Evolutionary conservation across 2,888 invertebrate species (phyloP), one percentile per base, ranked within the genome.

Genomic region (Volucella bombylans): DNA sequence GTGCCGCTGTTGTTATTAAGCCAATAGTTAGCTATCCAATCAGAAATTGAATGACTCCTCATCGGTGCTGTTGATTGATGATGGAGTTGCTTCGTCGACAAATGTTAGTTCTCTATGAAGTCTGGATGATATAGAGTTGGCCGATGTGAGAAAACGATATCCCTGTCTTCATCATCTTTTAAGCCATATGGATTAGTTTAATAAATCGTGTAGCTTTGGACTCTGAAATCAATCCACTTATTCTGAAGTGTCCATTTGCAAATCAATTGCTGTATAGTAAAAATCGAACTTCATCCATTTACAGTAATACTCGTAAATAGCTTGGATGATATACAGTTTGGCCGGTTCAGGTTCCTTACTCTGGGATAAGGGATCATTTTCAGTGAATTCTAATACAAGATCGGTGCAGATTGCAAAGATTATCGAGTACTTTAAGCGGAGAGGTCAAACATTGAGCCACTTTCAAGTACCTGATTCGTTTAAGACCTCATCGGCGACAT

Each of bases 291-390:
- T 95, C 95, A 71, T 96, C 96, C 87, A 96, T 96, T 76, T 97
- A 96, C 92, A 97, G n/a, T n/a, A n/a, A n/a, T n/a, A n/a, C n/a
- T 97, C 1, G 97, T n/a, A n/a, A n/a, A 97, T 91, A 96, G 96
- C 89, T 96, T 96, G 54, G 97, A 97, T 90, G 97, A 97, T 91
- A 95, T 96, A 67, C 47, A 96, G 96, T 89, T 93, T 96, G 71
- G 95, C 95, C 0, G 96, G 96, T 78, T 96, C 96, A 0, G 96
- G 96, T 90, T 94, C 94, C 11, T 91, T 95, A 89, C 94, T 94
- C 89, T 94, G 94, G 94, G 95, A 95, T 89, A 95, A 95, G 86
- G 92, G 94, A 18, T 93, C 94, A 54, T 93, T 94, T 38, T 93
- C 93, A 68, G 93, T 93, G 41, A 88, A 92, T 78, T 92, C 91